Evolutionary conservation across 2,797 vertebrate genomes (phyloP), one percentile per base, ranked within the genome.

Genomic region (Aratinga solstitialis): DNA sequence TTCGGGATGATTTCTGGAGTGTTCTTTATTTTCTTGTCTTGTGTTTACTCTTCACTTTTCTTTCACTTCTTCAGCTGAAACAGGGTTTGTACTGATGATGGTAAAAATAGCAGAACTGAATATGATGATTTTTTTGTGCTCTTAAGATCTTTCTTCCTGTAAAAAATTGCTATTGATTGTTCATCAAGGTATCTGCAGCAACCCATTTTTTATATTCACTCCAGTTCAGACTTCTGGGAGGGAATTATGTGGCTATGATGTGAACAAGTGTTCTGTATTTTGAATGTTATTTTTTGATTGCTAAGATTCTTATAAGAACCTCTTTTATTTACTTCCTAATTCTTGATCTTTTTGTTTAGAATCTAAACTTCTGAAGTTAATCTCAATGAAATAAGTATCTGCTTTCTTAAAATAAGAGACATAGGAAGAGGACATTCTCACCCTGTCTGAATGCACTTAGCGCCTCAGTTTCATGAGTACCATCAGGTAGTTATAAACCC

Each of bases 81-180:
- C 42, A 43, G 27, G 26, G 16, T 23, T 95, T 84, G 47, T 87
- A 85, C 92, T 84, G 71, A 89, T 85, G 69, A 77, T 1, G 1
- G n/a, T 47, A 94, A 94, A 48, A 82, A 76, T 51, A 93, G 48
- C 12, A 75, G 82, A 93, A 94, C 11, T 86, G 62, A 59, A 79
- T 58, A 62, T 47, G 36, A 36, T 74, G 73, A 34, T 13, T 32
- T 87, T 87, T 85, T 71, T 30, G 23, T 51, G 42, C 51, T 86
- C 43, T 87, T 82, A 83, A 88, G 36, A 81, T 62, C 87, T 62
- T 51, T 14, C 34, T 89, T 90, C 90, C 90, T 91, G 87, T 29
- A 91, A 95, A 93, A 97, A 87, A 82, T 45, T 90, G 69, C 77
- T 94, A 92, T 96, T 95, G 95, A 97, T 93, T 95, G 90, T 81